phyloP scores from a whole-genome alignment of 2,113 vertebrate genomes.

The Lota lota region DNA sequence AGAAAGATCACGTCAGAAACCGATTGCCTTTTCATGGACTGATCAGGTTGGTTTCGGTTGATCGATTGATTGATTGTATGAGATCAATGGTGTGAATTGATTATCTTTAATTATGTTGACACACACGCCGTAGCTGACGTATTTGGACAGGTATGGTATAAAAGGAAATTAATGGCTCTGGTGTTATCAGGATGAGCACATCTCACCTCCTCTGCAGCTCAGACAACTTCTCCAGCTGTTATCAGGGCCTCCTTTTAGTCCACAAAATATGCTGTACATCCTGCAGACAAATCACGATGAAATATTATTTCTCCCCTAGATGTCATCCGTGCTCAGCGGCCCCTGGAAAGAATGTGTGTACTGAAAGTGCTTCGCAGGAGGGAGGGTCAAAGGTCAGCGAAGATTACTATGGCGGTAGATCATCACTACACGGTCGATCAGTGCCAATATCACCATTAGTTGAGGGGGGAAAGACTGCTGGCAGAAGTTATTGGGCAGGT shows the following conservation, averaged over 20 bases:
- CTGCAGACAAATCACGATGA: background rate
- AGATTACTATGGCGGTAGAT: constrained; percentile 16
- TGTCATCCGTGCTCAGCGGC: background rate
- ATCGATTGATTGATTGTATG: too few species aligned
- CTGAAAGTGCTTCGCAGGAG: background rate
- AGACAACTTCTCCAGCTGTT: background rate
- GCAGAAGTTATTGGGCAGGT: constrained; percentile 24
- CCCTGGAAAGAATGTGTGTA: constrained; percentile 4
- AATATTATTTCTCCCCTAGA: background rate
- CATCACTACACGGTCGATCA: constrained; percentile 12
- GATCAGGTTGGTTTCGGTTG: too few species aligned
- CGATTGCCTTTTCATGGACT: too few species aligned
- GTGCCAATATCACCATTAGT: constrained; percentile 7
- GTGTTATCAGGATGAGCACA: too few species aligned
- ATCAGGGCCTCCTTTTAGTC: background rate
- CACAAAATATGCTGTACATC: background rate
- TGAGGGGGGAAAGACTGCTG: too few species aligned
- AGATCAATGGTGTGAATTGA: too few species aligned
- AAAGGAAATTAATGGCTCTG: too few species aligned
- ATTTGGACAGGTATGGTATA: too few species aligned
- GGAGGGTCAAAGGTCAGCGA: constrained; percentile 12
- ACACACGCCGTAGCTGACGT: too few species aligned
- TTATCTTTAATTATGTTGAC: too few species aligned
- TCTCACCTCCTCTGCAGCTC: too few species aligned
- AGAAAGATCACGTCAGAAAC: too few species aligned